Evolutionary conservation across 2,888 invertebrate species (phyloP).

Genomic region (Lasius fuliginosus): DNA sequence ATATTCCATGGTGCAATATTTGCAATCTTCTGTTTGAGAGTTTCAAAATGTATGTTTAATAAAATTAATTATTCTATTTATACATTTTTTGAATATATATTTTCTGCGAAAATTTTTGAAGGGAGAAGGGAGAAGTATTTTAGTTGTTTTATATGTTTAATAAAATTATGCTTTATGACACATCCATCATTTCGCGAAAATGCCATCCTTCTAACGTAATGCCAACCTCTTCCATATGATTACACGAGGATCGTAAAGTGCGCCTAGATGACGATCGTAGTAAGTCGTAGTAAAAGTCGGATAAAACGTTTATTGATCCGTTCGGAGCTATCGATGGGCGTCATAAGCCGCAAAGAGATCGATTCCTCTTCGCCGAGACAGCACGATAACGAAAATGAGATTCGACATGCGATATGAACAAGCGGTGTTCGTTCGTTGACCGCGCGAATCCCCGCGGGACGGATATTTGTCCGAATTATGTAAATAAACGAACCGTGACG

Average conservation of each 20-base stretch:
- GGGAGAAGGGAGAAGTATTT: neutral
- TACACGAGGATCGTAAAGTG: slow-evolving; percentile 33
- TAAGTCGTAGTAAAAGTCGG: slow-evolving; percentile 69
- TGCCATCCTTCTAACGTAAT: neutral
- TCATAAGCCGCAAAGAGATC: slow-evolving; percentile 64
- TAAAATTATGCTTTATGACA: neutral
- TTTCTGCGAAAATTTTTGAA: neutral
- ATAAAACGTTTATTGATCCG: slow-evolving; percentile 73
- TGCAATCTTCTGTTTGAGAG: slow-evolving; percentile 10
- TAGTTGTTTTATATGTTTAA: neutral
- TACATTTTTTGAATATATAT: neutral
- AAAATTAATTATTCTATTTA: neutral
- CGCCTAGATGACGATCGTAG: slow-evolving; percentile 65
- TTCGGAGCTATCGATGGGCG: slow-evolving; percentile 66
- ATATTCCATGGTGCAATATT: slow-evolving; percentile 10
- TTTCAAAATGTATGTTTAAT: neutral
- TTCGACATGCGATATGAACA: neutral
- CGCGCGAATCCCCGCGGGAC: slow-evolving; percentile 14
- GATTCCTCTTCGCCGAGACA: slow-evolving; percentile 62
- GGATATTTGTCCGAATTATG: slow-evolving; percentile 63
- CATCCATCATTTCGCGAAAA: slow-evolving; percentile 13
- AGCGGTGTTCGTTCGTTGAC: slow-evolving; percentile 43
- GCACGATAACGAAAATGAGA: slow-evolving; percentile 68
- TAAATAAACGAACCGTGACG: slow-evolving; percentile 59
- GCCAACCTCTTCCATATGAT: neutral